Evolutionary conservation across 2,888 invertebrate genomes (phyloP), one percentile per base, ranked within the genome.

Genomic region (Drosophila hamatofila): DNA sequence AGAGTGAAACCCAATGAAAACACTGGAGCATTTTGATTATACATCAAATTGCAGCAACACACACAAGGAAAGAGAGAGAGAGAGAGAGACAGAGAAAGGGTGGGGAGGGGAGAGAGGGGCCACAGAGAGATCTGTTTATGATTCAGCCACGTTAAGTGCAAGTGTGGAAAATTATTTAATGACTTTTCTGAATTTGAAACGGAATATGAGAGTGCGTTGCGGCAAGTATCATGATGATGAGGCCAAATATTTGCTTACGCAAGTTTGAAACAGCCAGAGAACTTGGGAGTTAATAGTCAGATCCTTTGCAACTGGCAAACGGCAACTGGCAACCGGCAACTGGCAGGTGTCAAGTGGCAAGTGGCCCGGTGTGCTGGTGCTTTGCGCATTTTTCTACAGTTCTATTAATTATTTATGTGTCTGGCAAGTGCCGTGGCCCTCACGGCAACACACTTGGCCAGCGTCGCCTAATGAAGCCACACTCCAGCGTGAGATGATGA

Each of bases 81-180:
- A n/a, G 35, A 16, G 12, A 61, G 55, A 51, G 25, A 51, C 41
- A 51, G 27, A 57, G 44, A 48, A 21, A 55, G n/a, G 5, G 11
- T 3, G 21, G 59, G 23, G 3, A 7, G 6, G 23, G 3, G 46
- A 9, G 25, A 4, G 25, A 23, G 35, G n/a, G n/a, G n/a, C n/a
- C n/a, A n/a, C n/a, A 33, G 8, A 58, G 52, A 54, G 33, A 62
- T 70, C 59, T 76, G 69, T 62, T 73, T 80, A 64, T 72, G 58
- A 69, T 62, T 46, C 39, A n/a, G 37, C 9, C 63, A 79, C 74
- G 64, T 80, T 83, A 77, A 90, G 86, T 83, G 90, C 83, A 85
- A 90, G 78, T 90, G 88, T 85, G 76, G 83, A 88, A 90, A 90
- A 89, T 90, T 86, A 90, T 90, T 89, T 90, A 89, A 89, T 90